These are phyloP conservation scores for Andrena fulva DNA, from an alignment of 2,888 invertebrate species.

Conservation along the genomic window DNA sequence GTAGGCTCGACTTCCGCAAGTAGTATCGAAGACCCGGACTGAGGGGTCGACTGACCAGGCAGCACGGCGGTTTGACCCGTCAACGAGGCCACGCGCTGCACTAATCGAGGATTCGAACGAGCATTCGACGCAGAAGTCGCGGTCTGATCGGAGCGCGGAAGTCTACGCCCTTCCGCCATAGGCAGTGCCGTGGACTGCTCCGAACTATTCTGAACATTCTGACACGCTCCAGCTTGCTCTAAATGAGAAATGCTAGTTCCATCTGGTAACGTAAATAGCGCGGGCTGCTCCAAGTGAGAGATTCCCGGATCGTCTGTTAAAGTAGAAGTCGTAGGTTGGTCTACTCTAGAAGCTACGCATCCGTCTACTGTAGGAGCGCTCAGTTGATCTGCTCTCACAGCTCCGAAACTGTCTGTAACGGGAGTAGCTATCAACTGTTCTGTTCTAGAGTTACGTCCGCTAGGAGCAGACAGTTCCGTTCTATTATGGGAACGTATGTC, in stretches of 20 bases:
- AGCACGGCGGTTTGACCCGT: slow-evolving; percentile 62
- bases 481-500: slow-evolving; percentile 55
- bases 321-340: slow-evolving; percentile 43
- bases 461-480: slow-evolving; percentile 53
- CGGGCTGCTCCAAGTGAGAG: slow-evolving; percentile 56
- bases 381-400: slow-evolving; percentile 53
- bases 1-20: slow-evolving; percentile 74
- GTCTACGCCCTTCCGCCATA: slow-evolving; percentile 49
- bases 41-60: slow-evolving; percentile 70
- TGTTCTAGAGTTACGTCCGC: slow-evolving; percentile 43
- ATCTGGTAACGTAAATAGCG: slow-evolving; percentile 42
- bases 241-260: slow-evolving; percentile 42
- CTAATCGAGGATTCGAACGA: slow-evolving; percentile 48
- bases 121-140: slow-evolving; percentile 32
- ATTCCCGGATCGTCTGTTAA: slow-evolving; percentile 53
- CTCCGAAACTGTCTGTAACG: slow-evolving; percentile 50
- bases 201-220: not conserved
- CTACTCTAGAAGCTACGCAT: slow-evolving; percentile 39
- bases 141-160: slow-evolving; percentile 53
- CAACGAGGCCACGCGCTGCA: slow-evolving; percentile 51
- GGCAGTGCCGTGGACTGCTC: slow-evolving; percentile 52
- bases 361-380: slow-evolving; percentile 41
- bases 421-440: slow-evolving; percentile 50
- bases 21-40: slow-evolving; percentile 61
- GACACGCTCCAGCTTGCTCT: slow-evolving; percentile 52